These are phyloP conservation scores for Archegozetes longisetosus DNA, from an alignment of 1,140 invertebrate species.

Conservation along the genomic window DNA sequence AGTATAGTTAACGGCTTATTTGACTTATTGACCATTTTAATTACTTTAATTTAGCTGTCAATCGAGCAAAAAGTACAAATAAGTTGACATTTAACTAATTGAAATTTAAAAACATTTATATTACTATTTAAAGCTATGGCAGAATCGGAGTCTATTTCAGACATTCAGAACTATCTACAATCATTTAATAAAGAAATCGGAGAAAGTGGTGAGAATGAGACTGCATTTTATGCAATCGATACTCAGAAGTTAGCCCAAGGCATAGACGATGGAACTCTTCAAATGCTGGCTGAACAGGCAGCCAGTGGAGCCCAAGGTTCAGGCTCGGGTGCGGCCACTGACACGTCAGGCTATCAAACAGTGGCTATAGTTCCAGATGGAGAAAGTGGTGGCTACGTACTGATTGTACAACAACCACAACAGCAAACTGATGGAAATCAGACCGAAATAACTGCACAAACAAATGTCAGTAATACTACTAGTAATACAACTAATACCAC, in stretches of 20 bases:
- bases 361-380: conserved; percentile 9
- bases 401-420: conserved; percentile 11
- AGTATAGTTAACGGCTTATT: too few relatives aligned
- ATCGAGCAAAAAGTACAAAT: too few relatives aligned
- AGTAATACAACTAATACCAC: not conserved
- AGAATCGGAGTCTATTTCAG: conserved; percentile 28
- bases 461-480: not conserved
- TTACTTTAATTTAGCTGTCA: too few relatives aligned
- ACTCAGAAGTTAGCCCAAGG: conserved; percentile 5
- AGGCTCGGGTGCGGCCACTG: not conserved
- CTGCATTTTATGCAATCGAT: conserved; percentile 6
- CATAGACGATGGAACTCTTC: conserved; percentile 20
- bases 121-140: not conserved
- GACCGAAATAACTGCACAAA: not conserved
- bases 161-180: conserved; percentile 63
- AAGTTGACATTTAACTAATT: not conserved
- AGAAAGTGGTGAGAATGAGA: conserved; percentile 7
- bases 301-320: conserved; percentile 10
- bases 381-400: conserved; percentile 10
- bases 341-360: conserved; percentile 1
- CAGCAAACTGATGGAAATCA: not conserved
- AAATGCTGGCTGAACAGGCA: conserved; percentile 26
- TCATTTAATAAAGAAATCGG: conserved; percentile 68
- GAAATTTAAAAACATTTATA: not conserved
- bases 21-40: too few relatives aligned